Conservation (phyloP, 2,797 vertebrate species). For the Melanotaenia parkinsoni region DNA sequence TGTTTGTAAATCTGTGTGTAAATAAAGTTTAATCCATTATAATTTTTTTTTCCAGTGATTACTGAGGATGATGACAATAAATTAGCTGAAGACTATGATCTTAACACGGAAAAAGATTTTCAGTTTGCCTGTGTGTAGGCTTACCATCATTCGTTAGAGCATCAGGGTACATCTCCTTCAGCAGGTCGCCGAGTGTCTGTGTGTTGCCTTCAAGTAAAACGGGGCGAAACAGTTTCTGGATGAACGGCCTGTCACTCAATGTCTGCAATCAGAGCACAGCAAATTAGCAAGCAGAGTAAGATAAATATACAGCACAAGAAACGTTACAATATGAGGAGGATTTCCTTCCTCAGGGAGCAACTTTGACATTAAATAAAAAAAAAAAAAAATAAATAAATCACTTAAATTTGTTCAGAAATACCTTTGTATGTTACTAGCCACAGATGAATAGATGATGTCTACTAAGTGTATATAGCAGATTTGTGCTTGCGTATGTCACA, state of each 20-base stretch:
- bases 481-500: not conserved
- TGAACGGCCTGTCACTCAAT: slow-evolving; percentile 91
- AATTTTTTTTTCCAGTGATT: not conserved
- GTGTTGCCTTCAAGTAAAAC: slow-evolving; percentile 88
- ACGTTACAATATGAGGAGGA: not conserved
- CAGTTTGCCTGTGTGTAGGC: slow-evolving; percentile 18
- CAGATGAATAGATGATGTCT: not conserved
- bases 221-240: slow-evolving; percentile 96
- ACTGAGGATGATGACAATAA: not conserved
- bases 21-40: not conserved
- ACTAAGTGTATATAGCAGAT: not conserved
- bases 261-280: slow-evolving; percentile 77
- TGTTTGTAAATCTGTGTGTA: not conserved
- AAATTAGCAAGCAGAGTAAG: slow-evolving; percentile 17
- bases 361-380: not conserved
- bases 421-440: too few relatives aligned
- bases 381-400: not conserved
- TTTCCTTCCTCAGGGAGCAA: not conserved
- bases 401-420: not conserved
- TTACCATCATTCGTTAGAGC: slow-evolving; percentile 88
- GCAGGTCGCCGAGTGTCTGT: slow-evolving; percentile 91
- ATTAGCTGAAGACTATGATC: not conserved
- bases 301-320: not conserved
- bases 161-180: slow-evolving; percentile 91
- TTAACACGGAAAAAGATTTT: not conserved